Evolutionary conservation across 2,888 invertebrate genomes (phyloP), one percentile per base, ranked within the genome.

Genomic region (Leuctra nigra): DNA sequence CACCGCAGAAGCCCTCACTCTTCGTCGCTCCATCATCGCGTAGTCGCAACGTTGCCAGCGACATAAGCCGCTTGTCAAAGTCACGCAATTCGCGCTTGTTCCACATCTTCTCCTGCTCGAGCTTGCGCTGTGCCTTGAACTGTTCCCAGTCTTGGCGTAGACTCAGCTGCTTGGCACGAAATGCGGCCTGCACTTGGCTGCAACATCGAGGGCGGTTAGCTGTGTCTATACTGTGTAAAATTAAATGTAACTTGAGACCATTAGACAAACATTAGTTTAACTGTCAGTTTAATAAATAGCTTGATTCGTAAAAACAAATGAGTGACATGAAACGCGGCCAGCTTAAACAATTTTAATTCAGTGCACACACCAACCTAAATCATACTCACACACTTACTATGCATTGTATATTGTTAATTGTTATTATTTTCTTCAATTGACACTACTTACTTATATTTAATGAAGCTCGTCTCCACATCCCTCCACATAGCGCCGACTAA

Each of bases 401-500:
- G n/a, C n/a, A n/a, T n/a, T n/a, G n/a, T n/a, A n/a, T n/a, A n/a
- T n/a, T n/a, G n/a, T n/a, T n/a, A n/a, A n/a, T n/a, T n/a, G n/a
- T n/a, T n/a, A n/a, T n/a, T n/a, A n/a, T n/a, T n/a, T n/a, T n/a
- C n/a, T n/a, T n/a, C n/a, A n/a, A n/a, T n/a, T n/a, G n/a, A n/a
- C 29, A 29, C 6, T 18, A 50, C 59, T 57, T 46, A 61, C 61
- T 61, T 61, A 54, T 76, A 78, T 59, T 74, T 74, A 62, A 77
- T 76, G 61, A 80, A 74, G 36, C 76, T 70, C 36, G 75, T 72
- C 63, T 78, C 78, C 46, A 77, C 75, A 63, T 79, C 78, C 23
- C 75, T 70, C 77, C 80, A 81, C 57, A 77, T 70, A 25, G 75
- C 74, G 56, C 75, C 74, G 47, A 80, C 74, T 57, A 73, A 72